A percentile compares a stretch with the other conserved stretches of the same genome.
These are phyloP conservation scores for Bufotes viridis DNA, from an alignment of 2,797 vertebrate genomes.

Conservation along the genomic window DNA sequence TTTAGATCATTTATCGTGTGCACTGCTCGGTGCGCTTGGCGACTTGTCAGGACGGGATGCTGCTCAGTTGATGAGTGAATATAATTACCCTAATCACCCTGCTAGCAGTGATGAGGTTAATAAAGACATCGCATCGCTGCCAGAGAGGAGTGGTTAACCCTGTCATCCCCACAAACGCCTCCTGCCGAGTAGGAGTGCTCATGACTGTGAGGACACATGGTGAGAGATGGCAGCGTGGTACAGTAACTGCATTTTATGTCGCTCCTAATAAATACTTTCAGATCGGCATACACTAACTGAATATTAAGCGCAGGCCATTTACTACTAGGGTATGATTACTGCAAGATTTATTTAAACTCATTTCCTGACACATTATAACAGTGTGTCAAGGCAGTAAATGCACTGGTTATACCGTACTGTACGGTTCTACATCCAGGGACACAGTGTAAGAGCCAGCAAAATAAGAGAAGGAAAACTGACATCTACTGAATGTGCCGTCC, in stretches of 20 bases:
- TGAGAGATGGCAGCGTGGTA: constrained; percentile 30
- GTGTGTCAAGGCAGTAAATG: not conserved
- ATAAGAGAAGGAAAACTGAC: not conserved
- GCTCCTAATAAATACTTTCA: constrained; percentile 32
- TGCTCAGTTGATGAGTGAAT: constrained; percentile 5
- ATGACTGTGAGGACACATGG: constrained; percentile 39
- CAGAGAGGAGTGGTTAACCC: constrained; percentile 40
- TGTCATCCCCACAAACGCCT: constrained; percentile 35
- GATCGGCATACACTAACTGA: constrained; percentile 15
- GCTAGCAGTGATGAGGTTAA: constrained; percentile 36
- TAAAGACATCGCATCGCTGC: not conserved
- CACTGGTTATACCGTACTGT: not conserved
- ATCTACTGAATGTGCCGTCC: no score
- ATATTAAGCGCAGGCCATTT: constrained; percentile 37
- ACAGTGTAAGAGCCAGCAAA: not conserved
- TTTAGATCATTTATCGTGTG: not conserved
- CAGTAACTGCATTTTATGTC: constrained; percentile 18
- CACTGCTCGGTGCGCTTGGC: not conserved
- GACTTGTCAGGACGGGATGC: not conserved
- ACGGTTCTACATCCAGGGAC: not conserved
- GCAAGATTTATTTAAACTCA: not conserved
- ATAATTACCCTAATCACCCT: constrained; percentile 34
- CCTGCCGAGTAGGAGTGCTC: constrained; percentile 14
- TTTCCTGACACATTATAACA: constrained; percentile 24
- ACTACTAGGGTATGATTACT: constrained; percentile 12